Conservation (phyloP, 2,113 vertebrate genomes). For the Otus sunia region DNA sequence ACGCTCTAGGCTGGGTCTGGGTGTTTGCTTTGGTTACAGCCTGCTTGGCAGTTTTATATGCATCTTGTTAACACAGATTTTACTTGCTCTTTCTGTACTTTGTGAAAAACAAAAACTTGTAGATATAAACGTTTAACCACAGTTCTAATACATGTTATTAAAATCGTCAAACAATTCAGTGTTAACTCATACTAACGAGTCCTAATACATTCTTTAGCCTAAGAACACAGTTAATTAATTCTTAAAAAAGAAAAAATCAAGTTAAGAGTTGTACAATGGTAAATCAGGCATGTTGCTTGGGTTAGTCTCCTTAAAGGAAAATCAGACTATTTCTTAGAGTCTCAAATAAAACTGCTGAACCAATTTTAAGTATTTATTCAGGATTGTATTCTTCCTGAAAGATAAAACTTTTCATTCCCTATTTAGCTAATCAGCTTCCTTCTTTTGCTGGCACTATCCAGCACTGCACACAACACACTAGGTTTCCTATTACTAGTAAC, state of each 20-base stretch:
- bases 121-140: not conserved
- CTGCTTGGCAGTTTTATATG: not conserved
- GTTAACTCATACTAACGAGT: not conserved
- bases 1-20: rapidly evolving
- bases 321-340: not conserved
- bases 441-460: not conserved
- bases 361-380: not conserved
- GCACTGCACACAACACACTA: not conserved
- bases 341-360: not conserved
- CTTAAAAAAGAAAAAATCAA: not conserved
- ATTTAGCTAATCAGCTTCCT: not conserved
- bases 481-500: not conserved
- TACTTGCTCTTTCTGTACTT: not conserved
- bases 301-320: not conserved
- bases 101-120: not conserved
- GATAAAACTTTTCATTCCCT: not conserved
- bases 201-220: not conserved
- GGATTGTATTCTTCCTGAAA: not conserved
- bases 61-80: not conserved
- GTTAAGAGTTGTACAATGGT: not conserved
- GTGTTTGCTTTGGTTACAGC: not conserved
- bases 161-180: not conserved
- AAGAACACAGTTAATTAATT: not conserved
- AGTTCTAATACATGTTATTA: not conserved
- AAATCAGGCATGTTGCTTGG: not conserved